Evolutionary conservation across 2,113 vertebrate species (phyloP).

Genomic region (Oxyura jamaicensis): DNA sequence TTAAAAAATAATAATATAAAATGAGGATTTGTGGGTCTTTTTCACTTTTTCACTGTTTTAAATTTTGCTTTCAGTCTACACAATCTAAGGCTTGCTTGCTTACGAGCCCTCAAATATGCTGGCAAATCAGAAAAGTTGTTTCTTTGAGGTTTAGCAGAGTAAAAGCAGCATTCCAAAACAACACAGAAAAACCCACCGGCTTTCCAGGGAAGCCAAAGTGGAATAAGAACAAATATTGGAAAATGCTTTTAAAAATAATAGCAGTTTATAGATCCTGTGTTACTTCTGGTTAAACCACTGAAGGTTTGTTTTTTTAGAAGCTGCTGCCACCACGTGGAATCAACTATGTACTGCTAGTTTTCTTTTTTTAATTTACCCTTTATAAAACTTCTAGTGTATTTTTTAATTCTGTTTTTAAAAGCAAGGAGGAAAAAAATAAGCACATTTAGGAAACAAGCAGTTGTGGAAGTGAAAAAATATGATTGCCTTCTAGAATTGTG

Average conservation of each 20-base stretch:
- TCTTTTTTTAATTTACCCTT: not conserved
- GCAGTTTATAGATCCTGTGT: not conserved
- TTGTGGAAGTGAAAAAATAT: not conserved
- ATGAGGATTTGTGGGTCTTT: not conserved
- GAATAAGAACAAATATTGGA: not conserved
- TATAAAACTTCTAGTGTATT: not conserved
- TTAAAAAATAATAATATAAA: not conserved
- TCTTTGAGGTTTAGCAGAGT: not conserved
- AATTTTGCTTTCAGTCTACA: not conserved
- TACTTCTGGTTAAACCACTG: not conserved
- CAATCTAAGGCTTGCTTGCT: not conserved
- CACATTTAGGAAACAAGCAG: not conserved
- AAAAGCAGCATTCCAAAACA: not conserved
- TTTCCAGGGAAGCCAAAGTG: not conserved
- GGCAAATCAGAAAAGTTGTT: not conserved
- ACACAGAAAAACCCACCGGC: accelerated
- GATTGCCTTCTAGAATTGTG: not conserved
- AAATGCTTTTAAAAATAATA: not conserved
- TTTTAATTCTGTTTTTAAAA: not conserved
- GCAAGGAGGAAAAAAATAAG: not conserved
- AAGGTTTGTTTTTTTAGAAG: not conserved
- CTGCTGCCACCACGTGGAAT: slow-evolving; percentile 48
- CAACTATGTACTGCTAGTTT: not conserved
- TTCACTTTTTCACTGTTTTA: accelerated
- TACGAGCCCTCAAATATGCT: not conserved